Conservation (phyloP, 1,140 invertebrate genomes). For the Choristoneura fumiferana region DNA sequence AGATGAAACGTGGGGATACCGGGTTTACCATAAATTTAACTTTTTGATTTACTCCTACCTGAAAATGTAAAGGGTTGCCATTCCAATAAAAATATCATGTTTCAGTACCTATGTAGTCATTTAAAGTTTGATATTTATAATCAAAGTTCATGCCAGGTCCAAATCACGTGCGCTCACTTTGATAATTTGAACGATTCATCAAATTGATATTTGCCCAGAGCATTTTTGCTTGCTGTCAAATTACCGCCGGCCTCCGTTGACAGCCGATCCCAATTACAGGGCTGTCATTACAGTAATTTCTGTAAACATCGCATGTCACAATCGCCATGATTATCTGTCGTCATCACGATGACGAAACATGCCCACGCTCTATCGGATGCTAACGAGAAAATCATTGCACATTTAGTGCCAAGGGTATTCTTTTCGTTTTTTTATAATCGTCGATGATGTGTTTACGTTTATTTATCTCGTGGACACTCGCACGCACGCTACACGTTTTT, state of each 20-base stretch:
- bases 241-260: not conserved
- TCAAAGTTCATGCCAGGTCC: too few species aligned
- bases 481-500: too few species aligned
- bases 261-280: not conserved
- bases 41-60: too few species aligned
- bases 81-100: too few species aligned
- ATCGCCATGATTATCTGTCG: conserved; percentile 4
- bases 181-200: conserved; percentile 9
- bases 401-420: conserved; percentile 17
- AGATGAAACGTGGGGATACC: too few species aligned
- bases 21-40: too few species aligned
- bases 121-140: too few species aligned
- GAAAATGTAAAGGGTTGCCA: too few species aligned
- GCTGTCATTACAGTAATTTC: conserved; percentile 15
- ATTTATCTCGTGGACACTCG: too few species aligned
- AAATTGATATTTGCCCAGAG: conserved; percentile 10
- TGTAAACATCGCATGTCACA: conserved; percentile 17
- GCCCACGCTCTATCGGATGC: conserved; percentile 2
- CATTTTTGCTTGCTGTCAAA: conserved; percentile 1
- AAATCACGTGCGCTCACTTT: not conserved
- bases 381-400: conserved; percentile 1
- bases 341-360: conserved; percentile 4
- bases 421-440: not conserved
- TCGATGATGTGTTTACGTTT: too few species aligned
- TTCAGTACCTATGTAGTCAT: too few species aligned